These are phyloP conservation scores for Cylloceria caligata DNA, from an alignment of 2,888 invertebrate genomes.

Conservation along the genomic window DNA sequence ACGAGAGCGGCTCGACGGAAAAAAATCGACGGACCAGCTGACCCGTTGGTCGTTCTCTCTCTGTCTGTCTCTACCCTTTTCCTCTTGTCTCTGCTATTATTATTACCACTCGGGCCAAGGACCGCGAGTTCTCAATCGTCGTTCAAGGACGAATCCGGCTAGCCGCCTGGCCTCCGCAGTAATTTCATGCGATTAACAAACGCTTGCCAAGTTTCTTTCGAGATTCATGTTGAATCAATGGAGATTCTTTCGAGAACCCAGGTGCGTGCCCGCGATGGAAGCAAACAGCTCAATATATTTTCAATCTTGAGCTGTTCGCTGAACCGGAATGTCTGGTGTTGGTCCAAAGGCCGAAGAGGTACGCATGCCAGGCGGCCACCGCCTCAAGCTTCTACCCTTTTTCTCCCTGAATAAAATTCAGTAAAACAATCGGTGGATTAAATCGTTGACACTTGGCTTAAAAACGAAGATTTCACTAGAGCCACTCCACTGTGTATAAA, in stretches of 20 bases:
- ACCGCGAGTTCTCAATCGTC: conserved; percentile 32
- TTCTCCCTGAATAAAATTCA: background rate
- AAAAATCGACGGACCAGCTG: conserved; percentile 50
- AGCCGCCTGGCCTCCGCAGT: conserved; percentile 18
- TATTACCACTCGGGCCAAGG: background rate
- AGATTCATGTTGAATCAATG: background rate
- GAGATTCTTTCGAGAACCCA: background rate
- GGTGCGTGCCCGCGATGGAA: background rate
- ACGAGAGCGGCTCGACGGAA: background rate
- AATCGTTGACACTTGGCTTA: conserved; percentile 13
- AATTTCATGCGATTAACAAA: background rate
- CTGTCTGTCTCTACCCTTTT: background rate
- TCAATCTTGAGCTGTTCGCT: conserved; percentile 37
- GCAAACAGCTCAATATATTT: conserved; percentile 16
- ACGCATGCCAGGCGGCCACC: conserved; percentile 31
- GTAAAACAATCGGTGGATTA: background rate
- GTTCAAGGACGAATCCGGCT: conserved; percentile 23
- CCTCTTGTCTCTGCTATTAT: background rate
- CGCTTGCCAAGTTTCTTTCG: background rate
- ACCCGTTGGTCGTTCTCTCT: conserved; percentile 10
- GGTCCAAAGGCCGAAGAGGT: conserved; percentile 20
- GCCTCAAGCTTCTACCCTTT: background rate
- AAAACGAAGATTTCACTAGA: background rate
- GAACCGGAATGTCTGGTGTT: background rate
- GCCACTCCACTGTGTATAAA: background rate